A percentile compares a stretch with the other conserved stretches of the same genome.
Conservation (phyloP, 2,113 vertebrate species). For the Scalopus aquaticus region DNA sequence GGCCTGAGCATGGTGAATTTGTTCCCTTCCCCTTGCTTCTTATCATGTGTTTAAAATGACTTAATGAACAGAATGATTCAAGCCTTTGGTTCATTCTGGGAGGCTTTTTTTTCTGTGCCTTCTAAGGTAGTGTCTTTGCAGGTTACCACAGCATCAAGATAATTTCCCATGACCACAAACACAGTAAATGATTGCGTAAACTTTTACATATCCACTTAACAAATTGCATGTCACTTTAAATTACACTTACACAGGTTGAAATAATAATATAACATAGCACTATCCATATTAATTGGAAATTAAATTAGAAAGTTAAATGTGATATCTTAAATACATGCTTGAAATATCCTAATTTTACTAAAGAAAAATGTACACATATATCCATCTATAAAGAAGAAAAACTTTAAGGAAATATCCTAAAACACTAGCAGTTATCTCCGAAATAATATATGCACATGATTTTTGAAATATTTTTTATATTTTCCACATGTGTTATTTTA, state of each 20-base stretch:
- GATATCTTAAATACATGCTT: background rate
- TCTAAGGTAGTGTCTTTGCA: background rate
- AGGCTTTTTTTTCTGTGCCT: background rate
- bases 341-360: background rate
- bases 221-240: background rate
- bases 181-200: background rate
- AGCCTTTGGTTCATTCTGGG: background rate
- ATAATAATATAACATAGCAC: background rate
- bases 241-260: background rate
- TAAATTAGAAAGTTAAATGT: background rate
- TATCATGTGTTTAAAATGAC: background rate
- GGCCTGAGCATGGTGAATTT: background rate
- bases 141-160: background rate
- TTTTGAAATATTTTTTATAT: background rate
- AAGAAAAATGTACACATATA: background rate
- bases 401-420: background rate
- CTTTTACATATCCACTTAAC: background rate
- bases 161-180: background rate
- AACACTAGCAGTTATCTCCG: background rate
- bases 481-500: background rate
- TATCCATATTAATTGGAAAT: background rate
- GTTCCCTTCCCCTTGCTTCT: background rate
- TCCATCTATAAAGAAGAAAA: background rate
- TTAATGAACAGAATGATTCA: background rate
- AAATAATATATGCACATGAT: background rate